Evolutionary conservation across 2,113 vertebrate species (phyloP).

Genomic region (Centrocercus urophasianus): DNA sequence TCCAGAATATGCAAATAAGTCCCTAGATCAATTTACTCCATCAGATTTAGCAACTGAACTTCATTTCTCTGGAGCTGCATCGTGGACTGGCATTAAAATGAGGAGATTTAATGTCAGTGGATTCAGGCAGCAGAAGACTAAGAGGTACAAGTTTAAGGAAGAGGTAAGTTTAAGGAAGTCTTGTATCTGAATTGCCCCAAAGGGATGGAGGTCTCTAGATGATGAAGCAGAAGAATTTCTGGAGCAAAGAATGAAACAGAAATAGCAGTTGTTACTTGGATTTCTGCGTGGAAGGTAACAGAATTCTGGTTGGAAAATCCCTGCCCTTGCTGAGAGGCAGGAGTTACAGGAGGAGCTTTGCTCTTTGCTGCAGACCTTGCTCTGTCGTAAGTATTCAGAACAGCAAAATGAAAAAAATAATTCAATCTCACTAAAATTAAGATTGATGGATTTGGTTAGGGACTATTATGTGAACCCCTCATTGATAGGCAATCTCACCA

Average conservation of each 20-base stretch:
- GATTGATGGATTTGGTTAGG: not conserved
- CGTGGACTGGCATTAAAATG: not conserved
- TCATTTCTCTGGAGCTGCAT: not conserved
- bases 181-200: not conserved
- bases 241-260: rapidly evolving
- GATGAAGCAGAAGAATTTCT: not conserved
- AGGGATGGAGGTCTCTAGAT: not conserved
- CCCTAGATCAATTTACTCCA: not conserved
- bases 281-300: not conserved
- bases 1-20: not conserved
- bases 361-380: not conserved
- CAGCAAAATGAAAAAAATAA: not conserved
- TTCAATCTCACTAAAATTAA: not conserved
- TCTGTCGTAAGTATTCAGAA: not conserved
- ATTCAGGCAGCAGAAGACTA: not conserved
- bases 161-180: not conserved
- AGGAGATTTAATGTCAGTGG: not conserved
- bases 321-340: not conserved
- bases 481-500: not conserved
- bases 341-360: not conserved
- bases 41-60: not conserved
- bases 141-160: not conserved
- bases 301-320: not conserved
- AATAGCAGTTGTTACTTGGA: not conserved
- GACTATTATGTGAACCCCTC: not conserved